Evolutionary conservation across 1,140 invertebrate species (phyloP).

Genomic region (Aethina tumida): DNA sequence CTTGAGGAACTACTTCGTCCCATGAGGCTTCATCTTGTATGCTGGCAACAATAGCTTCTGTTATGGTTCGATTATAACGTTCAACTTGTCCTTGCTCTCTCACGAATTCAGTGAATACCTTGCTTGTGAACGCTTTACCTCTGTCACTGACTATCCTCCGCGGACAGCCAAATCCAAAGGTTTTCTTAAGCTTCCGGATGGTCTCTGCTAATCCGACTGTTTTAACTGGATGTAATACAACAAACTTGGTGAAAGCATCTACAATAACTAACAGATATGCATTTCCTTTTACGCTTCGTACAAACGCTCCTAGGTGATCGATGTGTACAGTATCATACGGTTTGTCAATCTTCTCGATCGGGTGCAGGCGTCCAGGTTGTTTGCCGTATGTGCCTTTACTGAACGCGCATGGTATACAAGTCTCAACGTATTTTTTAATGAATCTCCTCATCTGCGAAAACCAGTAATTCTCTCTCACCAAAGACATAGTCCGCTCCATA

Average conservation of each 20-base stretch:
- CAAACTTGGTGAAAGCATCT: slow-evolving; percentile 33
- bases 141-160: slow-evolving; percentile 20
- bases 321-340: slow-evolving; percentile 23
- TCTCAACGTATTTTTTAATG: too few species aligned
- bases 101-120: slow-evolving; percentile 22
- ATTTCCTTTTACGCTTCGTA: slow-evolving; percentile 13
- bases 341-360: slow-evolving; percentile 3
- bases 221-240: slow-evolving; percentile 7
- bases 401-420: too few species aligned
- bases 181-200: slow-evolving; percentile 11
- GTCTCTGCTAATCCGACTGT: neutral
- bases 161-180: slow-evolving; percentile 19
- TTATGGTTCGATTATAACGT: slow-evolving; percentile 18
- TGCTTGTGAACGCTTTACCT: slow-evolving; percentile 23
- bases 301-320: slow-evolving; percentile 26
- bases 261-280: slow-evolving; percentile 31
- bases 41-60: slow-evolving; percentile 10
- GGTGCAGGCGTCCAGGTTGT: slow-evolving; percentile 2
- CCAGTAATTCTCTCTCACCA: slow-evolving; percentile 26
- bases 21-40: slow-evolving; percentile 19
- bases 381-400: slow-evolving; percentile 6
- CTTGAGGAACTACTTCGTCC: slow-evolving; percentile 20
- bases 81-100: slow-evolving; percentile 29
- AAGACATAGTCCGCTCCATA: slow-evolving; percentile 24
- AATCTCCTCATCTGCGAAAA: too few species aligned